These are phyloP conservation scores for Caiman crocodilus DNA, from an alignment of 2,797 vertebrate species.

Conservation along the genomic window DNA sequence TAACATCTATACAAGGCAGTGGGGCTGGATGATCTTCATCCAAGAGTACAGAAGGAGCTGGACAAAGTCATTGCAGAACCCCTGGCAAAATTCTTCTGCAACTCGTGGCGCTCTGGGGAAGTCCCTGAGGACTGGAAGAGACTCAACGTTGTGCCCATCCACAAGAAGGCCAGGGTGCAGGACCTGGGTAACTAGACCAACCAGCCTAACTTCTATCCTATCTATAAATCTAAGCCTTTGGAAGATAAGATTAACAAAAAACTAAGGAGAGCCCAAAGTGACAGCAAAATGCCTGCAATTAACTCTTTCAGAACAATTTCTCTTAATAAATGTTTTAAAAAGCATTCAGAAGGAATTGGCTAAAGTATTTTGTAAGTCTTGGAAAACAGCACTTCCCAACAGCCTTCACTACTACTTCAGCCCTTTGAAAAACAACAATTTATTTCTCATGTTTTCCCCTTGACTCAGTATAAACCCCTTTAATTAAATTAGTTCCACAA, in stretches of 20 bases:
- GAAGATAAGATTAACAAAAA: background rate
- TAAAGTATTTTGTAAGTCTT: background rate
- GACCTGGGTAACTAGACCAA: too few species aligned
- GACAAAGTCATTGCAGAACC: too few species aligned
- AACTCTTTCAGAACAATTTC: background rate
- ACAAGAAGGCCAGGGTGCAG: too few species aligned
- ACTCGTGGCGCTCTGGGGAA: too few species aligned
- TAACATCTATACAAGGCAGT: background rate
- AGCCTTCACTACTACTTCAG: background rate
- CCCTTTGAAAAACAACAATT: conserved; percentile 18
- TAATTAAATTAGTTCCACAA: conserved; percentile 47
- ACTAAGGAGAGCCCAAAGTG: background rate
- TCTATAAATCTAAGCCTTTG: too few species aligned
- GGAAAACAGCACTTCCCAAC: background rate
- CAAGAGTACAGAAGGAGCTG: too few species aligned
- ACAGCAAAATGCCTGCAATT: background rate
- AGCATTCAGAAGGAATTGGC: background rate
- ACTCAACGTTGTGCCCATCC: too few species aligned
- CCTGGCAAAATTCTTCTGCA: too few species aligned
- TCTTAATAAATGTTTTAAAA: background rate
- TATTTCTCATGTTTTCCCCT: conserved; percentile 14
- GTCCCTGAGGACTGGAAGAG: too few species aligned
- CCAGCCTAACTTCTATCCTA: too few species aligned
- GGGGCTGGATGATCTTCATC: background rate
- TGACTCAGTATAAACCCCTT: conserved; percentile 44